Evolutionary conservation across 1,140 invertebrate genomes (phyloP), one percentile per base, ranked within the genome.

Genomic region (Brachionus calyciflorus): DNA sequence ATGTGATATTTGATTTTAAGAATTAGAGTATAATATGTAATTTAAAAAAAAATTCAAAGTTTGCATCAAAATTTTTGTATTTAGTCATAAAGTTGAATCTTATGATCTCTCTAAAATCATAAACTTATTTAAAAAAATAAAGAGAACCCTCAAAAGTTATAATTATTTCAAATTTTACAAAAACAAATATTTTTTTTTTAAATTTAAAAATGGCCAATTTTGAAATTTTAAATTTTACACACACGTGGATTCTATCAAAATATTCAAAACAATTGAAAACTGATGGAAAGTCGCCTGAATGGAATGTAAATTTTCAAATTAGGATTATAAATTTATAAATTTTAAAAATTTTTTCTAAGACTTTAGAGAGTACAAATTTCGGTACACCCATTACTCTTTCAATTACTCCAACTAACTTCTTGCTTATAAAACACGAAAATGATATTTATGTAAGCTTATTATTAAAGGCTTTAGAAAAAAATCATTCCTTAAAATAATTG

Each of bases 201-300:
- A 65, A 24, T 21, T 24, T 24, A 10, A 44, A 65, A 41, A 65
- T 65, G 60, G 60, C 37, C 24, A 65, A 44, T 65, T 65, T 65
- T 65, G 60, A 65, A 65, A 44, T 65, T 65, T 24, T 65, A 3
- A 65, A 65, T 65, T 65, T 65, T 44, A 65, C 37, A 10, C 21
- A 41, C 17, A 44, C 60, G 17, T 65, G 60, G 60, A 65, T 41
- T 12, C 9, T 65, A 24, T 1, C 19, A 6, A 65, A 65, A 65
- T 65, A 65, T 44, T 65, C 60, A 19, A 65, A 26, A 24, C 19
- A 44, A 24, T 30, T 28, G 0, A 19, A 41, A 41, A 44, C 21
- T 44, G 19, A 24, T 12, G 5, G 12, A 65, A 65, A 65, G 10
- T 14, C 28, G 44, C 17, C 41, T 12, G 60, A 65, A 24, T 65